Evolutionary conservation across 2,888 invertebrate species (phyloP).

Genomic region (Tortricodes alternella): DNA sequence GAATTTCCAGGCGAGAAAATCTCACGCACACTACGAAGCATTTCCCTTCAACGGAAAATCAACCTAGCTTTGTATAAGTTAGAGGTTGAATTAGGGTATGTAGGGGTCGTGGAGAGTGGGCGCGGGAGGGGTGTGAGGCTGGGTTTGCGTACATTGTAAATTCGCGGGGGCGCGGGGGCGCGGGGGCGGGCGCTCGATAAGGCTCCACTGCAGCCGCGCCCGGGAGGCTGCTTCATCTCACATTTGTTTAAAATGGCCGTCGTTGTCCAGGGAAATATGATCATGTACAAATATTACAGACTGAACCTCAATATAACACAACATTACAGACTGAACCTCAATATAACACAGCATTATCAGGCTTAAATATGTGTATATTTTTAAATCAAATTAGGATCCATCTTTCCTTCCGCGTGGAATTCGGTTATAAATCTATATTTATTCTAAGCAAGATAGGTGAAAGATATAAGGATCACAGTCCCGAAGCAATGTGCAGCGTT

Average conservation of each 20-base stretch:
- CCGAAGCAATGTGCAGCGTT: too few species aligned
- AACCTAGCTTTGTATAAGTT: constrained; percentile 1
- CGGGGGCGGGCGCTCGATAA: constrained; percentile 49
- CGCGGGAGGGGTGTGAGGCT: constrained; percentile 28
- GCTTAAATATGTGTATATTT: too few species aligned
- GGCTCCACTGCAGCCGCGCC: constrained; percentile 43
- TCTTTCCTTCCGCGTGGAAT: too few species aligned
- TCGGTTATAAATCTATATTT: too few species aligned
- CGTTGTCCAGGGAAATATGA: neutral
- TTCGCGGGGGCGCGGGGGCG: constrained; percentile 56
- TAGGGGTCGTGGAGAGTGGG: constrained; percentile 27
- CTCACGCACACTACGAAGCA: constrained; percentile 60
- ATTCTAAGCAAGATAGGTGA: too few species aligned
- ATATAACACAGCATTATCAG: too few species aligned
- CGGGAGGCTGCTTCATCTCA: constrained; percentile 22
- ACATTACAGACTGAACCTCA: too few species aligned
- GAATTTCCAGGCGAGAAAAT: constrained; percentile 82
- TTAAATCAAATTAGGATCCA: too few species aligned
- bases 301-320: too few species aligned
- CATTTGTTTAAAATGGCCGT: constrained; percentile 27
- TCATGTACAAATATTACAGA: too few species aligned
- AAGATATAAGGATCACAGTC: too few species aligned
- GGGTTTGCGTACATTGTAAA: constrained; percentile 69
- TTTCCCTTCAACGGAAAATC: neutral
- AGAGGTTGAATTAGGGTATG: constrained; percentile 19